Evolutionary conservation across 2,797 vertebrate species (phyloP).

Genomic region (Pseudocheirus occidentalis): DNA sequence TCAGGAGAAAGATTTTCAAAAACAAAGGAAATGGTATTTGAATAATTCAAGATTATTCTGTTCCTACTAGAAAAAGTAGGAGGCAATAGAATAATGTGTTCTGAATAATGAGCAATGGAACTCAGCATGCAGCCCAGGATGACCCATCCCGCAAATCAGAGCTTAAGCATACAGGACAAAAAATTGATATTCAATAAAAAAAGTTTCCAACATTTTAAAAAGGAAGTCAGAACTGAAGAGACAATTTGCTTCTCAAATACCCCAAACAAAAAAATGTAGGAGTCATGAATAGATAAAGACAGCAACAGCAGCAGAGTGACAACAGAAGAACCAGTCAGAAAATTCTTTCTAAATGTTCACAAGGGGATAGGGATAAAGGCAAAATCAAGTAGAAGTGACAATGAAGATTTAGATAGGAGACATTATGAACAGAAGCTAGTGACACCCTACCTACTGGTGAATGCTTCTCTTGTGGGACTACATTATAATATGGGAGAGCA

Average conservation of each 20-base stretch:
- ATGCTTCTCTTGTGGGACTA: not conserved
- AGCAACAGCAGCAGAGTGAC: not conserved
- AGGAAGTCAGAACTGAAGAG: not conserved
- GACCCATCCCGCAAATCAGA: not conserved
- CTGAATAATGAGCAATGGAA: not conserved
- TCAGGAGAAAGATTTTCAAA: not conserved
- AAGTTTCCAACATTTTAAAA: not conserved
- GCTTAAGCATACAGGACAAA: not conserved
- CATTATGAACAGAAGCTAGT: not conserved
- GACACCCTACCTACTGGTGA: not conserved
- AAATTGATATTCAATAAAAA: not conserved
- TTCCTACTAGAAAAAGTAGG: not conserved
- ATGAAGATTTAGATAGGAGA: not conserved
- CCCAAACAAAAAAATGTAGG: not conserved
- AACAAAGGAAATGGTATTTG: not conserved
- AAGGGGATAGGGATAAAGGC: not conserved
- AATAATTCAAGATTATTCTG: not conserved
- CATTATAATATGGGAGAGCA: not conserved
- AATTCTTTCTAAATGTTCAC: not conserved
- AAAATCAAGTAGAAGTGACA: not conserved
- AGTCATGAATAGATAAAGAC: not conserved
- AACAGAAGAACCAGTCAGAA: not conserved
- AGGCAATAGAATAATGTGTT: not conserved
- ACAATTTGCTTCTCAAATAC: not conserved
- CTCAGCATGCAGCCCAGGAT: not conserved